phyloP scores from a whole-genome alignment of 2,113 vertebrate genomes.

The Erpornis zantholeuca region DNA sequence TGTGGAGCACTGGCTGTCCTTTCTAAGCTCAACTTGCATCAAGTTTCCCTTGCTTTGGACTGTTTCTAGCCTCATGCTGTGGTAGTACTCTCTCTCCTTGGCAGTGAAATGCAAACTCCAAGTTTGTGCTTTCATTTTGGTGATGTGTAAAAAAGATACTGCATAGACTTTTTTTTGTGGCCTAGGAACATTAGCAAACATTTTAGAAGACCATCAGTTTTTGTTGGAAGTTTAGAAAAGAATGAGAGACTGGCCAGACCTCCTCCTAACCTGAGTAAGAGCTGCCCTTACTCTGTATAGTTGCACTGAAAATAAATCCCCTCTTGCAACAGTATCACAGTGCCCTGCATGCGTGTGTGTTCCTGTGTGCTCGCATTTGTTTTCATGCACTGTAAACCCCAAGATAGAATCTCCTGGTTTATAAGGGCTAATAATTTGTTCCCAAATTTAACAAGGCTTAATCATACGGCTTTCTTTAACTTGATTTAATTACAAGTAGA shows the following conservation, averaged over 20 bases:
- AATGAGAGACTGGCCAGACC: not conserved
- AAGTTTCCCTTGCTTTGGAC: not conserved
- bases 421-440: conserved; percentile 37
- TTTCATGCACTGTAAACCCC: not conserved
- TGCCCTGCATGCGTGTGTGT: rapidly evolving
- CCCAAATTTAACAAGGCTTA: conserved; percentile 37
- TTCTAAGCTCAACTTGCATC: not conserved
- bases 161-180: not conserved
- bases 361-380: not conserved
- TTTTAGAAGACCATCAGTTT: not conserved
- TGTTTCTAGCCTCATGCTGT: not conserved
- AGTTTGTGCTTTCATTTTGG: not conserved
- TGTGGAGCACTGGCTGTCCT: not conserved
- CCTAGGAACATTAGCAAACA: not conserved
- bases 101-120: not conserved
- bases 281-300: not conserved
- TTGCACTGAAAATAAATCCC: not conserved
- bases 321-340: not conserved
- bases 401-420: conserved; percentile 24
- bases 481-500: not conserved
- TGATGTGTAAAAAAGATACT: not conserved
- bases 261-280: not conserved
- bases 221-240: not conserved
- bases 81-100: not conserved
- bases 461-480: not conserved